A percentile compares a stretch with the other conserved stretches of the same genome.
phyloP scores from a whole-genome alignment of 2,797 vertebrate species.

The Petrocephalus sullivani region DNA sequence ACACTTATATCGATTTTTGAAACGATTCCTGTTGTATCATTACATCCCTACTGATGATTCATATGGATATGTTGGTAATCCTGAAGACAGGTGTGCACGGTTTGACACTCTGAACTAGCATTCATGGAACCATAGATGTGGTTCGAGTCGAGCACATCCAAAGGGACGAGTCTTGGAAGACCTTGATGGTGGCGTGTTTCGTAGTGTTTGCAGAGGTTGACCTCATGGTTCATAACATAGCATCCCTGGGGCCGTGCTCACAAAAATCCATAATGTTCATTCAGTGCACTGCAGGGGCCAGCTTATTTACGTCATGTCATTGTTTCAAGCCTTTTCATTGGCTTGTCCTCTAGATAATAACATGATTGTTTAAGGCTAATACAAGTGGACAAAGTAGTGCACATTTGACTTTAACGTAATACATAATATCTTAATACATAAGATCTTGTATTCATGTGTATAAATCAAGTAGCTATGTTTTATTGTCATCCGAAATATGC shows the following conservation, averaged over 20 bases:
- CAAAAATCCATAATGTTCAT: neutral
- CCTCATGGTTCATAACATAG: neutral
- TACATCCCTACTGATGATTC: neutral
- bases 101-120: neutral
- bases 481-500: neutral
- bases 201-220: neutral
- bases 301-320: neutral
- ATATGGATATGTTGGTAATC: neutral
- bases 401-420: neutral
- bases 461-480: neutral
- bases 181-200: neutral
- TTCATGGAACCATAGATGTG: neutral
- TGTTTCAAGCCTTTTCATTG: neutral
- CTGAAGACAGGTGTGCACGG: neutral
- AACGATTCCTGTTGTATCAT: too few relatives aligned
- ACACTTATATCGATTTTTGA: too few relatives aligned
- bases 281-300: neutral
- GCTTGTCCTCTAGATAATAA: neutral
- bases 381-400: neutral
- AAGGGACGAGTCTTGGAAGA: neutral
- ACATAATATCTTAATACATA: neutral
- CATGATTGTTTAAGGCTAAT: neutral
- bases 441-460: neutral
- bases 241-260: neutral
- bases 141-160: neutral